phyloP scores from a whole-genome alignment of 2,888 invertebrate species.

The Carcina quercana region DNA sequence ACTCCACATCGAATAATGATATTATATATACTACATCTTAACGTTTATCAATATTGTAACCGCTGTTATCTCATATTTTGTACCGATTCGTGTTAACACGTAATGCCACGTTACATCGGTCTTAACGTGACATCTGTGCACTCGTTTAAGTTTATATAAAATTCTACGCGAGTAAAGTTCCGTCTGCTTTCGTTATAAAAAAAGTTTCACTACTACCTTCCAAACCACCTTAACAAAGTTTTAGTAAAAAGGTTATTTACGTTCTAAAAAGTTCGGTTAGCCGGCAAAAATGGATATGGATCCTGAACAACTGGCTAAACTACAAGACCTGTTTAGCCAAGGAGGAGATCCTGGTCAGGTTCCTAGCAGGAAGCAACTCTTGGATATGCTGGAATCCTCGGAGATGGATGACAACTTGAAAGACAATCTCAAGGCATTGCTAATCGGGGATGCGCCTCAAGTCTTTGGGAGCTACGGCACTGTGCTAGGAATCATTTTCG shows the following conservation, averaged over 20 bases:
- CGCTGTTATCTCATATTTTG: conserved; percentile 1
- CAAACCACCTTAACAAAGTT: too few species aligned
- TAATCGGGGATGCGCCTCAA: conserved; percentile 58
- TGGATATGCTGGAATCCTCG: conserved; percentile 74
- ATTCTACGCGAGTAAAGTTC: too few species aligned
- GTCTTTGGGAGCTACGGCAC: conserved; percentile 43
- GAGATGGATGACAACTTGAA: conserved; percentile 77
- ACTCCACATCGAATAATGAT: too few species aligned
- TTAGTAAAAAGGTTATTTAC: not conserved
- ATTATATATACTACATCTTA: too few species aligned
- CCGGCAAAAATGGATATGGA: conserved; percentile 28
- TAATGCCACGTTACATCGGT: conserved; percentile 2
- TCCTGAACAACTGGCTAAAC: conserved; percentile 20
- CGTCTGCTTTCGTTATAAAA: too few species aligned
- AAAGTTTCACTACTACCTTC: too few species aligned
- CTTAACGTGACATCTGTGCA: too few species aligned
- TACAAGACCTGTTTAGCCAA: too few species aligned
- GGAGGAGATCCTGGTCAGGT: conserved; percentile 38
- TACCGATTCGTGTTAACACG: not conserved
- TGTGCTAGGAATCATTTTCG: conserved; percentile 39
- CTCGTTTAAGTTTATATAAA: too few species aligned
- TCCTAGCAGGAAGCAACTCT: conserved; percentile 71
- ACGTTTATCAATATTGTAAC: too few species aligned
- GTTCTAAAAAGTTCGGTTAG: conserved; percentile 27
- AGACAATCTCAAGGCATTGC: conserved; percentile 67